A percentile compares a stretch with the other conserved stretches of the same genome.
Evolutionary conservation across 2,888 invertebrate genomes (phyloP).

Genomic region (Sphaeridia pumilis): DNA sequence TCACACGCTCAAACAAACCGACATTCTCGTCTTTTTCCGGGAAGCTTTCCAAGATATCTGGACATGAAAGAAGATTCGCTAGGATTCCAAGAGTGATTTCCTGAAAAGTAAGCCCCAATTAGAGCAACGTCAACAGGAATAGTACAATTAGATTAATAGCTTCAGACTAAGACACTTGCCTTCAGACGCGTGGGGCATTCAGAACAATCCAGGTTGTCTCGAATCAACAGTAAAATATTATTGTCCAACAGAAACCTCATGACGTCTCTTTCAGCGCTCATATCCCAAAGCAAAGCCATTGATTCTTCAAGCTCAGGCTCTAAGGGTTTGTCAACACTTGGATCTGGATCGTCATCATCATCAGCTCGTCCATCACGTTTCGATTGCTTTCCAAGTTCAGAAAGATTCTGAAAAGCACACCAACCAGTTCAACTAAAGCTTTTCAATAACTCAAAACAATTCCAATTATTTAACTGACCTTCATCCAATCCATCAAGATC

Average conservation of each 20-base stretch:
- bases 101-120: slow-evolving; percentile 38
- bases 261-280: slow-evolving; percentile 67
- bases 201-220: slow-evolving; percentile 47
- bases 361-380: not conserved
- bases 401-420: not conserved
- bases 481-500: slow-evolving; percentile 48
- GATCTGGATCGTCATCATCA: slow-evolving; percentile 10
- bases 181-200: slow-evolving; percentile 51
- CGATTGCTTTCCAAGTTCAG: not conserved
- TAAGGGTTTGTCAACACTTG: slow-evolving; percentile 24
- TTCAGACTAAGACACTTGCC: slow-evolving; percentile 35
- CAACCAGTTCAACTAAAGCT: not conserved
- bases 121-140: not conserved
- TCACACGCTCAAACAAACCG: slow-evolving; percentile 46
- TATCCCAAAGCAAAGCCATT: slow-evolving; percentile 70
- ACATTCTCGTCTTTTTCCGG: slow-evolving; percentile 50
- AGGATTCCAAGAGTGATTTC: slow-evolving; percentile 76
- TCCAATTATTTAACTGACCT: slow-evolving; percentile 14
- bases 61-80: slow-evolving; percentile 67
- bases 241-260: slow-evolving; percentile 56
- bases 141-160: not conserved
- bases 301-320: slow-evolving; percentile 51
- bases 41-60: slow-evolving; percentile 48
- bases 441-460: not conserved
- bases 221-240: slow-evolving; percentile 54